Evolutionary conservation across 2,113 vertebrate genomes (phyloP), one percentile per base, ranked within the genome.

Genomic region (Nyctibius bracteatus): DNA sequence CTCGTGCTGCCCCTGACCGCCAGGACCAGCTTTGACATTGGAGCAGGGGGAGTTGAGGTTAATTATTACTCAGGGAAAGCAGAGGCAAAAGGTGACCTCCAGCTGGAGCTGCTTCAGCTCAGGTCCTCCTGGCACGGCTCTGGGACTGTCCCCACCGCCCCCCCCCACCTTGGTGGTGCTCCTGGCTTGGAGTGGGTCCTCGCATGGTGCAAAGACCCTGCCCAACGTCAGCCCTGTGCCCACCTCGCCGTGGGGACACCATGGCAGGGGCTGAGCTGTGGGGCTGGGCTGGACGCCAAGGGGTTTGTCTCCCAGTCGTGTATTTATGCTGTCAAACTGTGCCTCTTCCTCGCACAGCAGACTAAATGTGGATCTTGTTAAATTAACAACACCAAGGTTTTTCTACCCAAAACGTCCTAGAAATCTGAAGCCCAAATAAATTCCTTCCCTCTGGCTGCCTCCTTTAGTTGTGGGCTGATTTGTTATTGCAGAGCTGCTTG

Each of bases 61-160:
- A 86, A 73, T 96, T 47, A 86, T 91, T 86, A 79, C 33, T 73
- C 89, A 23, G 37, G 47, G 54, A 70, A 66, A 81, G 59, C 41
- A 65, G 28, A 88, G 22, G 31, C 35, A 54, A n/a, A n/a, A 89
- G 57, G 81, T 62, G 72, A 81, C n/a, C 75, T 88, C 90, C 46
- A 68, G 81, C 61, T 61, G 44, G 54, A 59, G 71, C 55, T 49
- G 12, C 24, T 65, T 19, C 74, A 52, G 79, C 44, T 25, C 75
- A 44, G 63, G 3, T 35, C 9, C 47, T 59, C 24, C 54, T n/a
- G 49, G n/a, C n/a, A 30, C 3, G 2, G 70, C 52, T 78, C 74
- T 61, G 66, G 21, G 49, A 49, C 12, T 6, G 20, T 88, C 43
- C 75, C 25, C 12, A 10, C 25, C 7, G 7, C 37, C 11, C 33